Evolutionary conservation across 2,113 vertebrate species (phyloP), one percentile per base, ranked within the genome.

Genomic region (Eretmochelys imbricata): DNA sequence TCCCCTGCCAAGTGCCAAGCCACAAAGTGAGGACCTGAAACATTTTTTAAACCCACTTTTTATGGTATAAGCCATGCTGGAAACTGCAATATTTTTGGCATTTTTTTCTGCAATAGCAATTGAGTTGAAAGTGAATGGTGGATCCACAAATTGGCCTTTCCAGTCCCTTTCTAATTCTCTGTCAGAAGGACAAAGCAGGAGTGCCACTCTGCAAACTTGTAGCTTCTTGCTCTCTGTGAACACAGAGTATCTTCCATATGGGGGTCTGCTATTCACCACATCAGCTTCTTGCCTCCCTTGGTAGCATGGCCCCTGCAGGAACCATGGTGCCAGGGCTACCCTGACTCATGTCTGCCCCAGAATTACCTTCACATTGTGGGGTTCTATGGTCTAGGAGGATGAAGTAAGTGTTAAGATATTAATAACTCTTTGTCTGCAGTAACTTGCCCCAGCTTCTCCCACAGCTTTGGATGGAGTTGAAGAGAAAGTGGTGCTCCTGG

Each of bases 281-380:
- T 46, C 51, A 46, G 53, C 62, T 80, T 38, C 42, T 94, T 9
- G 1, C 82, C 93, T 92, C 3, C 4, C 3, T 24, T 42, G 22
- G 1, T 48, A 48, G 20, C 42, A 25, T 78, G 42, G 24, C 42
- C 27, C 24, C 42, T 16, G 22, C 24, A 48, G 42, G 10, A 76
- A 42, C 20, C 72, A 76, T 2, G 11, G 10, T 46, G 42, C 72
- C 42, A 53, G 86, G 10, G 11, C 82, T 38, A 90, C 46, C 84
- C 83, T 89, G 89, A 87, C 90, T 82, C 27, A 50, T 1, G 13
- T 65, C 50, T 95, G 88, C 84, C 85, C 76, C 82, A 80, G 97
- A 96, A 89, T 82, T 83, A 17, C 82, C 55, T 48, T 50, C 17
- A 62, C 76, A 94, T 95, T 91, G 22, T 57, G 90, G 76, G 6